Base-by-base conservation (phyloP, 2,888 invertebrate genomes). In the Ecdyonurus torrentis region DNA sequence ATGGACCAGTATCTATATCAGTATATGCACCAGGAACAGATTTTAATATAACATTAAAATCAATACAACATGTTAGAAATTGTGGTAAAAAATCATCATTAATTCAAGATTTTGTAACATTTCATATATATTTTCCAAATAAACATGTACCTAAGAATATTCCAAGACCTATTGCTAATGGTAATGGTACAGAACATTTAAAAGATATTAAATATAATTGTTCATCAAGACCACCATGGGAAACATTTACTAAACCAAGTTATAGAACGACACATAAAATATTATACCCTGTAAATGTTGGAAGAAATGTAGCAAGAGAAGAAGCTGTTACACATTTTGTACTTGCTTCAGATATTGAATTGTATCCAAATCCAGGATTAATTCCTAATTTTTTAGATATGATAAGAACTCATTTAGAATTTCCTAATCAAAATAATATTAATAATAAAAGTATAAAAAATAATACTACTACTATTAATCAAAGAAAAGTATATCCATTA, bases 211-310 rank as follows among this genome's bases (percentile, higher is more conserved):
- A 25, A 59, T 10, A 10, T 37, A 37, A 37, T 37, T 37, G 37
- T 37, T 37, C 37, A 10, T 37, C 15, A 37, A 5, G 7, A 37
- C 37, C 5, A 37, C 37, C 37, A 15, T 37, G 37, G 37, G 7
- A 37, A 15, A 15, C 15, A 37, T 10, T 10, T 37, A 5, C 37
- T 37, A 15, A 5, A 37, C 55, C 55, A 55, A 55, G 19, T 22
- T 55, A 55, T 22, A 55, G 22, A 22, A 55, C 55, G 7, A 55
- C 55, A n/a, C 55, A 89, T 73, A 88, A 86, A 70, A 78, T 93
- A 10, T 75, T 91, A 23, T 94, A 94, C 73, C 93, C 93, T 1
- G 89, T 94, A 63, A 94, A 94, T 74, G 89, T 92, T 10, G 92
- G 90, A 0, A 80, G 93, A 25, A 93, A 93, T 74, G 81, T 92